These are phyloP conservation scores for Chaitophorus viminalis DNA, from an alignment of 2,888 invertebrate species.

Conservation along the genomic window DNA sequence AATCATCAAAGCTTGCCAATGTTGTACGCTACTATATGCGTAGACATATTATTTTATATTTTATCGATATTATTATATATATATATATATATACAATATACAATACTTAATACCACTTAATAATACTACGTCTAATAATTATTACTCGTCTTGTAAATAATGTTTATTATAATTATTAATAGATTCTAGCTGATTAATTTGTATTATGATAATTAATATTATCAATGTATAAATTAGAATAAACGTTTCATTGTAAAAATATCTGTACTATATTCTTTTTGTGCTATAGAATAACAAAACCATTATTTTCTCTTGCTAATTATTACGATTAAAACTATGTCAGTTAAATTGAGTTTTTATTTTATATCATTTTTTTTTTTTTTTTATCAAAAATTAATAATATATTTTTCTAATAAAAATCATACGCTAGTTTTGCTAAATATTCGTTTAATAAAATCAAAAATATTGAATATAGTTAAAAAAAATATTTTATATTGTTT, in stretches of 20 bases:
- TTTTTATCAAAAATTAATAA: too few species aligned
- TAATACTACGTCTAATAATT: slow-evolving; percentile 7
- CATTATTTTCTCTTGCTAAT: slow-evolving; percentile 33
- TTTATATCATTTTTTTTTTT: not conserved
- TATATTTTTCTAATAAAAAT: not conserved
- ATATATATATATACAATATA: not conserved
- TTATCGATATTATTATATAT: not conserved
- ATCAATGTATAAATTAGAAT: slow-evolving; percentile 59
- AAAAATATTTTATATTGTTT: too few species aligned
- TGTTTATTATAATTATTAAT: slow-evolving; percentile 14
- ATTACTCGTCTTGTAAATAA: slow-evolving; percentile 52
- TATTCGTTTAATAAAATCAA: too few species aligned
- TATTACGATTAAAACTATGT: slow-evolving; percentile 7
- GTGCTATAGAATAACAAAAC: slow-evolving; percentile 45
- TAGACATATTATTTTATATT: slow-evolving; percentile 10
- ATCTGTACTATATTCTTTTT: slow-evolving; percentile 52
- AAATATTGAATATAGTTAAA: too few species aligned
- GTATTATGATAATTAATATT: slow-evolving; percentile 39
- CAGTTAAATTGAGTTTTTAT: slow-evolving; percentile 8
- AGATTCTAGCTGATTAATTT: slow-evolving; percentile 40
- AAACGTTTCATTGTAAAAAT: slow-evolving; percentile 57
- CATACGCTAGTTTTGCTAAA: not conserved
- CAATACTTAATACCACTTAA: slow-evolving; percentile 6
- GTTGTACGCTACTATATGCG: not conserved
- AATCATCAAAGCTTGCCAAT: slow-evolving; percentile 52